Evolutionary conservation across 1,140 invertebrate species (phyloP).

Genomic region (Palaemon carinicauda): DNA sequence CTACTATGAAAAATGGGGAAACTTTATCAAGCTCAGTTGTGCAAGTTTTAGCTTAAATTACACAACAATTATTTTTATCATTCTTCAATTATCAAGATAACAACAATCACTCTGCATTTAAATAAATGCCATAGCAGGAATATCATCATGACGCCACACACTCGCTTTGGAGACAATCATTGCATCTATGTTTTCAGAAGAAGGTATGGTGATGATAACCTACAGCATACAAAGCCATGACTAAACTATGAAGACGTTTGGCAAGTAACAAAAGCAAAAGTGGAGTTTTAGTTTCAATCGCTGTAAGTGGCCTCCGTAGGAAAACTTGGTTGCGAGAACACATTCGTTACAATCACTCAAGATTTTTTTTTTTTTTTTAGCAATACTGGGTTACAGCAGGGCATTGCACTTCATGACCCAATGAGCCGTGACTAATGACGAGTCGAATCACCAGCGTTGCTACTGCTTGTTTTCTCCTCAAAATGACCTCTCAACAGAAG

Average conservation of each 20-base stretch:
- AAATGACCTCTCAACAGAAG: too few relatives aligned
- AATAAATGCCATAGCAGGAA: neutral
- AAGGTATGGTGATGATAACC: neutral
- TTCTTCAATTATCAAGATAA: neutral
- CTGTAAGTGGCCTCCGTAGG: constrained; percentile 53
- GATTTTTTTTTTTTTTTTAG: constrained; percentile 18
- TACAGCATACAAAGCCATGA: constrained; percentile 31
- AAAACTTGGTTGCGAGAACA: constrained; percentile 50
- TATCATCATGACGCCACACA: neutral
- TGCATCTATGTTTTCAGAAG: neutral
- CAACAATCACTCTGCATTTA: neutral
- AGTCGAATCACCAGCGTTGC: too few relatives aligned
- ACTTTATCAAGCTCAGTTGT: constrained; percentile 27
- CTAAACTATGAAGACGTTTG: constrained; percentile 46
- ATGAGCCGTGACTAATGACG: constrained; percentile 2
- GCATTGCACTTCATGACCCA: neutral
- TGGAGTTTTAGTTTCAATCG: constrained; percentile 22
- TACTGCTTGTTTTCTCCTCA: too few relatives aligned
- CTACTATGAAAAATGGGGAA: constrained; percentile 21
- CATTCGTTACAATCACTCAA: constrained; percentile 51
- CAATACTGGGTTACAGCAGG: constrained; percentile 56
- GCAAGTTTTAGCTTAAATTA: constrained; percentile 30
- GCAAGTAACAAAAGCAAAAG: constrained; percentile 46
- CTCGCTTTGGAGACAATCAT: constrained; percentile 19
- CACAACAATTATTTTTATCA: constrained; percentile 4